Base-by-base conservation (phyloP, 2,888 invertebrate genomes). In the Synanthedon myopaeformis region DNA sequence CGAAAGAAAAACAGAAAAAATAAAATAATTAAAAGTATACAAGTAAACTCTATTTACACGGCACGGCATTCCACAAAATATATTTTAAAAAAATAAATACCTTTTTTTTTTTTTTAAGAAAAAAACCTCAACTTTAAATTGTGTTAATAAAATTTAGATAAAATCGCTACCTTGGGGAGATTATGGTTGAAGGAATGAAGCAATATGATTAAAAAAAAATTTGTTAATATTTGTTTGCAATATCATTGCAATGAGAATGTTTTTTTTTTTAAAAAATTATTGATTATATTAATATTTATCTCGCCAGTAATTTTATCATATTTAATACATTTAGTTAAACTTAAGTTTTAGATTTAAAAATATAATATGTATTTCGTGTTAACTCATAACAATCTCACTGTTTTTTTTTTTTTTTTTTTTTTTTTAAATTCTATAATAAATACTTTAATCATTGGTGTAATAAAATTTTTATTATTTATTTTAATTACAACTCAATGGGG, bases 191-290 rank as follows among this genome's bases (percentile, higher is more conserved):
- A 58, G 63, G 62, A 45, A 3, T 13, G 66, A 70, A 77, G 75
- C 77, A 77, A 79, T 76, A 75, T 74, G 67, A 70, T 71, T 69
- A 66, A 64, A 23, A 19, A 23, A 5, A 23, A 5, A 65, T 67
- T 69, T 69, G 71, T 76, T 72, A 63, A 67, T 70, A 65, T 60
- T 23, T 57, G 57, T 53, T 55, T 58, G 45, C 49, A 49, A 49
- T 17, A 49, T 45, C 14, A 17, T 49, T 17, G 13, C 19, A 49
- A 49, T 49, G 14, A 45, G n/a, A 45, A 13, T 45, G 45, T 45
- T 13, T 45, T 45, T 14, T 23, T 23, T n/a, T n/a, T n/a, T 4
- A 4, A 23, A 45, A 42, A 49, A 41, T 14, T 35, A 8, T 35
- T 49, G 41, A 41, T 14, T 41, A 53, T 35, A 35, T 52, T 28